Percentiles rank a stretch among this genome's conserved stretches.
Evolutionary conservation across 2,797 vertebrate species (phyloP).

Genomic region (Cirrhinus mrigala): DNA sequence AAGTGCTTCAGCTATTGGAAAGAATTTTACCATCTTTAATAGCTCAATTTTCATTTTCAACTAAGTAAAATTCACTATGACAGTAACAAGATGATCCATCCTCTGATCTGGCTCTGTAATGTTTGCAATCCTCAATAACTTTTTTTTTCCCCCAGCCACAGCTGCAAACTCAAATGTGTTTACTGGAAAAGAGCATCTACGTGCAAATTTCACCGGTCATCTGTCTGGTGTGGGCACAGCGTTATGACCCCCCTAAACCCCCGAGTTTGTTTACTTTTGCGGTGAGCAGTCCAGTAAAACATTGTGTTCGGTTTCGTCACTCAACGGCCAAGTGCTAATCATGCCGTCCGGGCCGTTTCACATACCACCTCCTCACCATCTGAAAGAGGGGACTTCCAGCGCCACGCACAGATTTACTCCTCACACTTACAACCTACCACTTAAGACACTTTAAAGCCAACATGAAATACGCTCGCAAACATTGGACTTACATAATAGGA

Average conservation of each 20-base stretch:
- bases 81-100: background rate
- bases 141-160: slow-evolving; percentile 10
- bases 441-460: background rate
- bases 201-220: slow-evolving; percentile 12
- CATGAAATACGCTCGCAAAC: background rate
- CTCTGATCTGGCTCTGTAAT: slow-evolving; percentile 10
- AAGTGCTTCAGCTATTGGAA: background rate
- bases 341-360: slow-evolving; percentile 26
- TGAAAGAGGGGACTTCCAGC: slow-evolving; percentile 52
- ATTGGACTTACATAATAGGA: background rate
- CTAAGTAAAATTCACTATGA: background rate
- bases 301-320: slow-evolving; percentile 35
- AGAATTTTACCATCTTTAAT: background rate
- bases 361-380: slow-evolving; percentile 56
- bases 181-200: slow-evolving; percentile 45
- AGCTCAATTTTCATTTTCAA: background rate
- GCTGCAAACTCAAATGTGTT: slow-evolving; percentile 38
- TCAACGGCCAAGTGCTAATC: slow-evolving; percentile 26
- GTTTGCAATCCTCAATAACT: background rate
- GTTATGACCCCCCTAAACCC: background rate
- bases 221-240: slow-evolving; percentile 20
- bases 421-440: slow-evolving; percentile 44
- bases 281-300: slow-evolving; percentile 37
- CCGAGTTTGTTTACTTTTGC: slow-evolving; percentile 34
- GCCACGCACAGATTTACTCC: slow-evolving; percentile 36